Evolutionary conservation across 2,888 invertebrate genomes (phyloP), one percentile per base, ranked within the genome.

Genomic region (Odontocerum albicorne): DNA sequence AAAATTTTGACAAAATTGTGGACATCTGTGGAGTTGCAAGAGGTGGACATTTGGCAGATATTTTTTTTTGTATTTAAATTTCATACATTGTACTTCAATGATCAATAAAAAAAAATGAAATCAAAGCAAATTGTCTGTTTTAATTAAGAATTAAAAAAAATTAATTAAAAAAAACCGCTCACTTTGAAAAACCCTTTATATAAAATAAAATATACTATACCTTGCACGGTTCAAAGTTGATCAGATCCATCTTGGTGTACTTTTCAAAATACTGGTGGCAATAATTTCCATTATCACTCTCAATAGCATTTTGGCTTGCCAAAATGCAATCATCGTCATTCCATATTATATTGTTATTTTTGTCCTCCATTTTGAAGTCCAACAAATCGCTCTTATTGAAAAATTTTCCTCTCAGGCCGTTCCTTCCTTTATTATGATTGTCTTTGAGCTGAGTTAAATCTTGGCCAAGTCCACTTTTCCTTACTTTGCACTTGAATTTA

Each of bases 211-310:
- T n/a, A n/a, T n/a, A n/a, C n/a, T n/a, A n/a, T 74, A 78, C 77
- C 66, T 75, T 74, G 66, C 71, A 65, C 6, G 75, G 71, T 63
- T 76, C 69, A 66, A 74, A 75, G 64, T 73, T 72, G 62, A 68
- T 54, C 59, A 70, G 72, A 63, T 77, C 75, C 72, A 74, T 53
- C 59, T 74, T 72, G 38, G 72, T 72, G 62, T 72, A 75, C 20
- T 39, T 39, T 33, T 59, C 51, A 32, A 58, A 42, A 20, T 33
- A 45, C 17, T 55, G 51, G 6, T 31, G 35, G 31, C 31, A 20
- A 10, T 52, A 35, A 13, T 12, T 38, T 17, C 17, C 15, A 4
- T 38, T 20, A 44, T 44, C 36, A n/a, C 19, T 22, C n/a, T 22
- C 13, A 20, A 12, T 21, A 13, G 43, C 3, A 43, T 8, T n/a